Conservation (phyloP, 2,797 vertebrate genomes). For the Pseudochromis fuscus region DNA sequence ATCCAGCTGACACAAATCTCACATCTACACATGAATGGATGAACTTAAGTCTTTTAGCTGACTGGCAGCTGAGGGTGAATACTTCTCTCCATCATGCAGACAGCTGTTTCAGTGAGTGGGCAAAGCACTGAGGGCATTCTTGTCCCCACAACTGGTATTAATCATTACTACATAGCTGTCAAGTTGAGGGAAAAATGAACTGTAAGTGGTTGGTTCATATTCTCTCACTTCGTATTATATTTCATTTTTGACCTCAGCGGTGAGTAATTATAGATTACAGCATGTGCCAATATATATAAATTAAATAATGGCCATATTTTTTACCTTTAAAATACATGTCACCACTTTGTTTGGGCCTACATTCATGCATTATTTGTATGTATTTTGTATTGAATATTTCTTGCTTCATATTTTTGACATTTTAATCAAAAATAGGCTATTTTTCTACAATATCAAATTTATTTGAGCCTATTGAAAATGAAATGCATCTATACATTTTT, state of each 20-base stretch:
- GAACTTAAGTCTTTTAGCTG: constrained; percentile 46
- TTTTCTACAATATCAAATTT: no score
- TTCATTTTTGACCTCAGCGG: no score
- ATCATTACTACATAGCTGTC: background rate
- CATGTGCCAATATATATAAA: no score
- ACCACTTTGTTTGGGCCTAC: no score
- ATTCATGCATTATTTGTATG: background rate
- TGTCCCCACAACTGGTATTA: constrained; percentile 34
- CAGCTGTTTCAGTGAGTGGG: constrained; percentile 76
- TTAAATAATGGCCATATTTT: no score
- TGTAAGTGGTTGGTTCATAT: background rate
- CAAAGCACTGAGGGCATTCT: constrained; percentile 49
- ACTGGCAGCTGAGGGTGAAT: constrained; percentile 64
- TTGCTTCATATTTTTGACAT: no score
- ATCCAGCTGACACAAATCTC: constrained; percentile 4
- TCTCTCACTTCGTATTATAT: background rate
- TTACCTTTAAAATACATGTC: no score
- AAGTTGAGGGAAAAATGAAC: background rate
- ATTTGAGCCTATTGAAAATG: no score
- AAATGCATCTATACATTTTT: no score
- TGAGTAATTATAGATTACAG: no score
- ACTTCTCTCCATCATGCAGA: constrained; percentile 61
- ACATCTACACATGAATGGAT: constrained; percentile 41
- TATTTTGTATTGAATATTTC: background rate
- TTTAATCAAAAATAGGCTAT: no score